Evolutionary conservation across 2,797 vertebrate species (phyloP).

Genomic region (Brachyrhaphis roseni): DNA sequence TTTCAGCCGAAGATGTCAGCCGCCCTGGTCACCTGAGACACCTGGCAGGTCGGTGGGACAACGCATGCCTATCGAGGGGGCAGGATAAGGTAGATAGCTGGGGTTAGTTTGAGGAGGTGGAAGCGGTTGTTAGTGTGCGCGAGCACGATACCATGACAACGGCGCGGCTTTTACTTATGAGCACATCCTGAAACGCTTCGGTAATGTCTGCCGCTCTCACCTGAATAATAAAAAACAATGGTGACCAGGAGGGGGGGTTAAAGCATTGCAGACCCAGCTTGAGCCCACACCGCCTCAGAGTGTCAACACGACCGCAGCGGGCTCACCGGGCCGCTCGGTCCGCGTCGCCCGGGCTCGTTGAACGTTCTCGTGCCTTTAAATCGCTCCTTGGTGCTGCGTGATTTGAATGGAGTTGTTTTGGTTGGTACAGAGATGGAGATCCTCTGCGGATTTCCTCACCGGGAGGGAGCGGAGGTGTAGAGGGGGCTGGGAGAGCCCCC

Average conservation of each 20-base stretch:
- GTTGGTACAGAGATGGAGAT: conserved; percentile 69
- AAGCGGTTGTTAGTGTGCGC: conserved; percentile 31
- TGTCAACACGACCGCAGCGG: not conserved
- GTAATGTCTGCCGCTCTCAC: not conserved
- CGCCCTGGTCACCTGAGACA: conserved; percentile 45
- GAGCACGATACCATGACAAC: conserved; percentile 75
- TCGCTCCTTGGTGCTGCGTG: not conserved
- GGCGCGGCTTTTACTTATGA: conserved; percentile 41
- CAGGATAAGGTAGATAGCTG: conserved; percentile 19
- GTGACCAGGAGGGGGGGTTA: not conserved
- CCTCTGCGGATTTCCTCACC: conserved; percentile 57
- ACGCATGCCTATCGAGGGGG: not conserved
- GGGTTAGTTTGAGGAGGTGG: conserved; percentile 10
- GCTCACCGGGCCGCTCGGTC: conserved; percentile 9
- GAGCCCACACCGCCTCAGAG: not conserved
- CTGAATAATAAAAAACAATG: not conserved
- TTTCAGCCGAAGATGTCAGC: conserved; percentile 25
- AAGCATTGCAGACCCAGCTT: not conserved
- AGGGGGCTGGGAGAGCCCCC: conserved; percentile 40
- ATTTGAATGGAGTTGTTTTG: not conserved
- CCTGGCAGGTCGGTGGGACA: conserved; percentile 53
- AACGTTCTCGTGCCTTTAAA: not conserved
- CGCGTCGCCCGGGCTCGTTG: not conserved
- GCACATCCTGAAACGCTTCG: not conserved
- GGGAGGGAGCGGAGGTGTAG: conserved; percentile 60